Percentiles rank a stretch among this genome's conserved stretches.
Conservation (phyloP, 2,113 vertebrate genomes). For the Recurvirostra avosetta region DNA sequence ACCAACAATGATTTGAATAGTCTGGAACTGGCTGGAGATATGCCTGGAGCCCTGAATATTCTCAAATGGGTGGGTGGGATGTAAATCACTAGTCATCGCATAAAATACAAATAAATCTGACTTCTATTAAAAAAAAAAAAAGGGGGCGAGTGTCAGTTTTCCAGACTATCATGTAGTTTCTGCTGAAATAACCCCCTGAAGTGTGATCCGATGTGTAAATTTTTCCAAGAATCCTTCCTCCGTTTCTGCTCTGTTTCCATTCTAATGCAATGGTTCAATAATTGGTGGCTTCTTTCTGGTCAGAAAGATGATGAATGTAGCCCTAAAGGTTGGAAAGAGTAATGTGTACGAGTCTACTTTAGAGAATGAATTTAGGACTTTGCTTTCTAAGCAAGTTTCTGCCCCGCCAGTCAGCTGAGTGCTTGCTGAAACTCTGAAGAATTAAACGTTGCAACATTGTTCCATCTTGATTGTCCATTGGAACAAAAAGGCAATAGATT, state of each 20-base stretch:
- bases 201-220: neutral
- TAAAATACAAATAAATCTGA: conserved; percentile 48
- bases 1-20: conserved; percentile 34
- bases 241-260: neutral
- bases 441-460: conserved; percentile 16
- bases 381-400: conserved; percentile 55
- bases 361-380: neutral
- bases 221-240: neutral
- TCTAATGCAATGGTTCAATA: neutral
- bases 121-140: neutral
- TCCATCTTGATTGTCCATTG: neutral
- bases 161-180: neutral
- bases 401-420: neutral
- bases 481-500: neutral
- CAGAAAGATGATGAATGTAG: conserved; percentile 26
- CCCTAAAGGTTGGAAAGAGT: conserved; percentile 42
- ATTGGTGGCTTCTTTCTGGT: conserved; percentile 15
- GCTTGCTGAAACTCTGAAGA: neutral
- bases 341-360: neutral
- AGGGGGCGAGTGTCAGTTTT: neutral
- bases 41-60: conserved; percentile 3
- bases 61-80: conserved; percentile 24
- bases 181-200: conserved; percentile 10
- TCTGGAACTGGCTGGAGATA: neutral
- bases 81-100: conserved; percentile 31